Conservation (phyloP, 2,888 invertebrate species). For the Rhagonycha lutea region DNA sequence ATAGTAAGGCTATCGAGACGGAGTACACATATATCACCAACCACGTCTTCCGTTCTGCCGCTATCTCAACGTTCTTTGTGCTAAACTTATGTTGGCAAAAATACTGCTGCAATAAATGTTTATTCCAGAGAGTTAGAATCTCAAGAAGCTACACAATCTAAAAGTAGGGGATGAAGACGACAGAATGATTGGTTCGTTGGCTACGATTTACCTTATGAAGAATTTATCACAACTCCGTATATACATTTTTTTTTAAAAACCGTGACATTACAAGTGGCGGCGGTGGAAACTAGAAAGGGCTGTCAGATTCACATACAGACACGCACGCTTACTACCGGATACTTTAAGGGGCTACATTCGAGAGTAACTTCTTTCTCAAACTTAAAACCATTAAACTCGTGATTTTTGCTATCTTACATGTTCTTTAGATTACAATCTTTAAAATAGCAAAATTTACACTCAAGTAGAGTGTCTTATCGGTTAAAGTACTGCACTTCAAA, state of each 20-base stretch:
- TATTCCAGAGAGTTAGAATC: conserved; percentile 42
- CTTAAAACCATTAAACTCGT: not conserved
- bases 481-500: not conserved
- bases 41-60: conserved; percentile 31
- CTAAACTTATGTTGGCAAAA: conserved; percentile 31
- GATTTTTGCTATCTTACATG: not conserved
- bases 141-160: conserved; percentile 35
- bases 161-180: conserved; percentile 37
- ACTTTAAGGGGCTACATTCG: conserved; percentile 11
- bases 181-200: conserved; percentile 46
- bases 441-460: not conserved
- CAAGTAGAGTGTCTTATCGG: not conserved
- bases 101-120: conserved; percentile 40
- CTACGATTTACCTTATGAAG: conserved; percentile 49
- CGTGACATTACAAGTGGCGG: conserved; percentile 38
- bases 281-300: conserved; percentile 41
- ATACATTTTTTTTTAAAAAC: conserved; percentile 38
- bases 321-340: conserved; percentile 36
- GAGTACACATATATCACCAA: conserved; percentile 41
- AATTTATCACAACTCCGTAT: conserved; percentile 47
- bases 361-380: conserved; percentile 13
- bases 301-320: conserved; percentile 48
- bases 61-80: conserved; percentile 32
- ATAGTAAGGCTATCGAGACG: conserved; percentile 37
- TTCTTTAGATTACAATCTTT: not conserved